Percentiles rank a stretch among this genome's conserved stretches.
These are phyloP conservation scores for Drosophila rhopaloa DNA, from an alignment of 1,140 invertebrate species.

Conservation along the genomic window DNA sequence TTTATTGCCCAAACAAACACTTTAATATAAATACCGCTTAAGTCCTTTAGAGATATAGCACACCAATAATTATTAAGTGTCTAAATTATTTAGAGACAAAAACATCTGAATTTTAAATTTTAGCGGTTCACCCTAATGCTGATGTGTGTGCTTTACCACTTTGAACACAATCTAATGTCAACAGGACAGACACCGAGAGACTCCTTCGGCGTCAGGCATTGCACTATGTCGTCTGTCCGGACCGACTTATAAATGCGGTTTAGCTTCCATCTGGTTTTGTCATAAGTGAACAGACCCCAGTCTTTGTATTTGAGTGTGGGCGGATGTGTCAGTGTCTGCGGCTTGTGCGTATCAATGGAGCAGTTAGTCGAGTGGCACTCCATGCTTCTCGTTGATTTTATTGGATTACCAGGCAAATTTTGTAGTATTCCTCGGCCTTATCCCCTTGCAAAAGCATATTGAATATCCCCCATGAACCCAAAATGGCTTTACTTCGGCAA, in stretches of 20 bases:
- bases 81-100: not conserved
- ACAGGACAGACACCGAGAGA: conserved; percentile 55
- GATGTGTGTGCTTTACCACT: conserved; percentile 57
- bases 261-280: conserved; percentile 71
- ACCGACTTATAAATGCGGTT: conserved; percentile 78
- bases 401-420: conserved; percentile 79
- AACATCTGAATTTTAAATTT: not conserved
- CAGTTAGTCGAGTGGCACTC: conserved; percentile 69
- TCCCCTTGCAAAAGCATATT: conserved; percentile 44
- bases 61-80: no score
- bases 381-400: conserved; percentile 63
- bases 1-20: no score
- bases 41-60: no score
- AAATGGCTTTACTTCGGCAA: conserved; percentile 49
- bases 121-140: conserved; percentile 19
- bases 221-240: conserved; percentile 44
- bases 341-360: conserved; percentile 70
- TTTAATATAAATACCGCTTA: no score
- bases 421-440: conserved; percentile 49
- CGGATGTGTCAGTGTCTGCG: conserved; percentile 17
- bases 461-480: conserved; percentile 37
- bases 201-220: conserved; percentile 30
- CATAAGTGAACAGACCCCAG: conserved; percentile 37
- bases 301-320: conserved; percentile 11
- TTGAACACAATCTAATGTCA: conserved; percentile 82